Evolutionary conservation across 1,140 invertebrate genomes (phyloP), one percentile per base, ranked within the genome.

Genomic region (Marisa cornuarietis): DNA sequence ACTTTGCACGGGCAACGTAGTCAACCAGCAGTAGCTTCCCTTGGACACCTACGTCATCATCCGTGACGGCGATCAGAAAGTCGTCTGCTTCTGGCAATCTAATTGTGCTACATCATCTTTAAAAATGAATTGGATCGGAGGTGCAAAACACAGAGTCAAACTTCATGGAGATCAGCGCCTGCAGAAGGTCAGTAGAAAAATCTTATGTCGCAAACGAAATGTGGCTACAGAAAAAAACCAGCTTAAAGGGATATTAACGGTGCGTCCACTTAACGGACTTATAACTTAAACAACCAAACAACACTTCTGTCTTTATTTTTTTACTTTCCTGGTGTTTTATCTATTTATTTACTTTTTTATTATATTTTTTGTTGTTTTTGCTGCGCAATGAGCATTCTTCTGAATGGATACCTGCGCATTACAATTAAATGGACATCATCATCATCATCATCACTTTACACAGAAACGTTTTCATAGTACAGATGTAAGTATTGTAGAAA

Each of bases 41-140:
- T 6, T 24, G 11, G 51, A 22, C 42, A 14, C 18, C 20, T 58
- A 58, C 76, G 76, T 31, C 65, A 42, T 20, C 11, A 68, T 11
- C 76, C 76, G 76, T 66, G 18, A 16, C 6, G 54, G 20, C 58
- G 42, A 9, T 10, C 24, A 18, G 54, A 51, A 10, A 54, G 24
- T 68, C 76, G 76, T 77, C 76, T 77, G 76, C 76, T 69, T 73
- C 54, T 52, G 6, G 24, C 20, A 22, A 14, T 20, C n/a, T 26
- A 24, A 71, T 10, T 49, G 49, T n/a, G 0, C 8, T 76, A 22
- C 58, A 13, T 42, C 58, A 13, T 42, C 20, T 14, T 20, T 49
- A 73, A 76, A 68, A 52, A 87, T 88, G 87, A 88, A 88, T 74
- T 88, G 87, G 87, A 82, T 88, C 76, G 86, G 87, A 58, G 87